phyloP scores from a whole-genome alignment of 2,888 invertebrate species.

The Tetheella fluctuosa region DNA sequence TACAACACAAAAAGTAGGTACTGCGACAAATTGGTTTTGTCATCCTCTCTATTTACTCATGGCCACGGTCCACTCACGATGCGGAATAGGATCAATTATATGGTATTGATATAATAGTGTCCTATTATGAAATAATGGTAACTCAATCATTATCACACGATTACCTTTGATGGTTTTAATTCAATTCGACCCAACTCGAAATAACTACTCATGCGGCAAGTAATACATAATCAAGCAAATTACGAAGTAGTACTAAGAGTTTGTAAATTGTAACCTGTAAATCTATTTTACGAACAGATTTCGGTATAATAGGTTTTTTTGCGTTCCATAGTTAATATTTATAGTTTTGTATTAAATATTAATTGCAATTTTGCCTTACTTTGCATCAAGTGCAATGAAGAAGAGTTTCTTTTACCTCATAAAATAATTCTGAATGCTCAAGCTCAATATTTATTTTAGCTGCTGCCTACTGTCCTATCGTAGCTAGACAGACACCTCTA shows the following conservation, averaged over 20 bases:
- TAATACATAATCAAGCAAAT: neutral
- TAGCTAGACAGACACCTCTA: neutral
- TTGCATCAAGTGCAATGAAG: no score
- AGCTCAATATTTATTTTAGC: neutral
- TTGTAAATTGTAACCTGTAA: no score
- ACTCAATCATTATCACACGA: constrained; percentile 17
- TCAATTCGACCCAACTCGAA: constrained; percentile 1
- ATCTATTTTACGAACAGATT: no score
- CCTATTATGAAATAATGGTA: constrained; percentile 17
- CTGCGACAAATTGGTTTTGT: constrained; percentile 36
- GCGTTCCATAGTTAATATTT: no score
- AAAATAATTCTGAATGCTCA: no score
- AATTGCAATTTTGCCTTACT: no score
- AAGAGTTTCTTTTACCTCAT: no score
- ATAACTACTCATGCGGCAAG: constrained; percentile 16
- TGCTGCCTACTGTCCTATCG: neutral
- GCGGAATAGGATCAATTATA: constrained; percentile 38
- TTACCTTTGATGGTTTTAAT: constrained; percentile 13
- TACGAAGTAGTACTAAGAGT: neutral
- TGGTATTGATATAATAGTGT: no score
- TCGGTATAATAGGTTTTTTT: no score
- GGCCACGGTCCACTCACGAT: constrained; percentile 47
- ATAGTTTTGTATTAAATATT: no score
- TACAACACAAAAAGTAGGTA: constrained; percentile 18
- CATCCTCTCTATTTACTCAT: constrained; percentile 34